These are phyloP conservation scores for Microdon myrmicae DNA, from an alignment of 2,888 invertebrate species.

Conservation along the genomic window DNA sequence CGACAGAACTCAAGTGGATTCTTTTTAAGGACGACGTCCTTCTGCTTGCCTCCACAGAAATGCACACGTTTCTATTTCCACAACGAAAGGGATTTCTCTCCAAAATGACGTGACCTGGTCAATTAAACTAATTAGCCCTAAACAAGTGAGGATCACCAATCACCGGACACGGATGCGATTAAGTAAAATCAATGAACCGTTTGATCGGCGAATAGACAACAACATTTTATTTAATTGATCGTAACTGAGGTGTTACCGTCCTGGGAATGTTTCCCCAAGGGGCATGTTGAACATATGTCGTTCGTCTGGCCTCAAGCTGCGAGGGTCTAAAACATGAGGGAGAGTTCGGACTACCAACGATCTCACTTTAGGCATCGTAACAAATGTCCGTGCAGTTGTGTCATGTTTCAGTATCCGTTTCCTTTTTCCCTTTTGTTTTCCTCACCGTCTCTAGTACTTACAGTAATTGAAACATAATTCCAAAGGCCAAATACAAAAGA, in stretches of 20 bases:
- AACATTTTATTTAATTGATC: constrained; percentile 29
- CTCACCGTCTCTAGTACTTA: constrained; percentile 31
- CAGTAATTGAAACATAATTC: constrained; percentile 45
- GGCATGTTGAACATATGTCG: constrained; percentile 48
- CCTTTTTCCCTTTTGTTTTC: constrained; percentile 4
- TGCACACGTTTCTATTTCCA: not conserved
- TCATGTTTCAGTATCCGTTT: constrained; percentile 30
- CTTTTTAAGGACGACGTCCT: constrained; percentile 15
- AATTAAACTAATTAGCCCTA: constrained; percentile 13
- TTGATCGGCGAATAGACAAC: constrained; percentile 24
- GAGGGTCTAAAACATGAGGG: constrained; percentile 23
- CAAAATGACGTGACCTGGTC: not conserved
- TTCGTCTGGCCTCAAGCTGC: constrained; percentile 38
- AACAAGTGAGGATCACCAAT: not conserved
- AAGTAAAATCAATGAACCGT: constrained; percentile 29
- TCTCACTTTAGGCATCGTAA: constrained; percentile 5
- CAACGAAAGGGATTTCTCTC: constrained; percentile 6
- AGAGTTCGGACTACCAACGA: constrained; percentile 38
- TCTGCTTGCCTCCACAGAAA: constrained; percentile 7
- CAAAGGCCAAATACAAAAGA: constrained; percentile 20
- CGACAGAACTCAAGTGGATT: constrained; percentile 35
- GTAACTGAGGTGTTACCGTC: constrained; percentile 28
- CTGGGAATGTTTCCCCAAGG: constrained; percentile 31
- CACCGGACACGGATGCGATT: constrained; percentile 1
- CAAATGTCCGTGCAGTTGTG: constrained; percentile 46